phyloP scores from a whole-genome alignment of 1,140 invertebrate species.

The Globodera rostochiensis region DNA sequence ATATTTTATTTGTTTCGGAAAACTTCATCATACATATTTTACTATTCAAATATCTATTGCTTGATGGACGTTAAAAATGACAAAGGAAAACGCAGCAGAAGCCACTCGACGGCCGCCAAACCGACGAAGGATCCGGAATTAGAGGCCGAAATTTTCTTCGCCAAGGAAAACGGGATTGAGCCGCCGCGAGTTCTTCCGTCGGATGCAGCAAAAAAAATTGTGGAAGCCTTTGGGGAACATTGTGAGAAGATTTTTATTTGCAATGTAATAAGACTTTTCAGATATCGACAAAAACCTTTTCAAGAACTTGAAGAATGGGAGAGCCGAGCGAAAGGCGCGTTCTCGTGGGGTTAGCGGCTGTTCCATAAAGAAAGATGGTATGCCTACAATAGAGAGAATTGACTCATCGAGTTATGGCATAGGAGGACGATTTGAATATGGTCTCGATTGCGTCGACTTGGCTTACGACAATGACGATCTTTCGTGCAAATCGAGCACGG shows the following conservation, averaged over 20 bases:
- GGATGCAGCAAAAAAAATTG: slow-evolving; percentile 39
- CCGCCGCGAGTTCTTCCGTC: slow-evolving; percentile 39
- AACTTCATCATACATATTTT: slow-evolving; percentile 4
- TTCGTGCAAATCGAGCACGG: slow-evolving; percentile 31
- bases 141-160: slow-evolving; percentile 47
- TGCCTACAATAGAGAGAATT: background rate
- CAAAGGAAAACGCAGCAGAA: slow-evolving; percentile 14
- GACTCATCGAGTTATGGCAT: slow-evolving; percentile 27
- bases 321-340: slow-evolving; percentile 55
- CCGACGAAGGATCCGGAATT: slow-evolving; percentile 31
- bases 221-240: slow-evolving; percentile 31
- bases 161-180: slow-evolving; percentile 51
- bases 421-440: slow-evolving; percentile 52
- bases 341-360: slow-evolving; percentile 51
- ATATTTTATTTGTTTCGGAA: background rate
- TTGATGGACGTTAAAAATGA: slow-evolving; percentile 29
- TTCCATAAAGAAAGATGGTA: slow-evolving; percentile 51
- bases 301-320: slow-evolving; percentile 44
- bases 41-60: background rate
- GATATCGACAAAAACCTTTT: slow-evolving; percentile 12
- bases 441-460: slow-evolving; percentile 51
- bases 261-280: background rate
- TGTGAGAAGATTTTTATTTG: background rate
- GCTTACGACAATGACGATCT: slow-evolving; percentile 42
- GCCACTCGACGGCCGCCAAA: slow-evolving; percentile 21